These are phyloP conservation scores for Anastatus disparis DNA, from an alignment of 1,140 invertebrate genomes.

Conservation along the genomic window DNA sequence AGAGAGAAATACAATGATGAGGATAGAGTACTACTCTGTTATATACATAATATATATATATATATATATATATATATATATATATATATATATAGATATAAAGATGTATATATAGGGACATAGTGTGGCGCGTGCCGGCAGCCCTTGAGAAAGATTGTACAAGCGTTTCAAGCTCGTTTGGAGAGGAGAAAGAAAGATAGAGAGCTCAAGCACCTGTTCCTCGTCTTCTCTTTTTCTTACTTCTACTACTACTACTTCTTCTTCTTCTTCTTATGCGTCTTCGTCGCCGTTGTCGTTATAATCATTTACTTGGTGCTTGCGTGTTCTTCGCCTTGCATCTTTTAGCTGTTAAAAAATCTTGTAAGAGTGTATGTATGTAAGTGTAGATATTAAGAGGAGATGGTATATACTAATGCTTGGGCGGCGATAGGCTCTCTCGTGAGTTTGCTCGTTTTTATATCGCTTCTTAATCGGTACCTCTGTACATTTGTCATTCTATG, in stretches of 20 bases:
- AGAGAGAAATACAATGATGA: background rate
- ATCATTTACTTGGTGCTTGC: background rate
- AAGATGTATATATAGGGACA: constrained; percentile 1
- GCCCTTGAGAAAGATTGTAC: constrained; percentile 30
- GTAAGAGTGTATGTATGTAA: background rate
- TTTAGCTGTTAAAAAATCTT: background rate
- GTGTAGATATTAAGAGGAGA: background rate
- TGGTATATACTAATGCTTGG: background rate
- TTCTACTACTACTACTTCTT: constrained; percentile 15
- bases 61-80: too few relatives aligned
- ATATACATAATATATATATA: too few relatives aligned
- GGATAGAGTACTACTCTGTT: background rate
- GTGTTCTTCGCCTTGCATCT: background rate
- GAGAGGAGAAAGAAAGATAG: background rate
- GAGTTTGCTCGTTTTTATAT: constrained; percentile 6
- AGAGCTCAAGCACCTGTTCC: constrained; percentile 22
- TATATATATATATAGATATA: too few relatives aligned
- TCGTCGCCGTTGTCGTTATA: background rate
- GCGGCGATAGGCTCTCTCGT: background rate
- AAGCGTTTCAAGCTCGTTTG: background rate
- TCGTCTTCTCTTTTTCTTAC: constrained; percentile 47
- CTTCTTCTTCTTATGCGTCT: background rate
- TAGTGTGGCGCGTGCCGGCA: constrained; percentile 26
- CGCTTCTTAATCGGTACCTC: background rate
- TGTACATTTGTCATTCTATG: background rate